Percentiles rank a stretch among this genome's conserved stretches.
Conservation (phyloP, 2,113 vertebrate species). For the Thunnus maccoyii region DNA sequence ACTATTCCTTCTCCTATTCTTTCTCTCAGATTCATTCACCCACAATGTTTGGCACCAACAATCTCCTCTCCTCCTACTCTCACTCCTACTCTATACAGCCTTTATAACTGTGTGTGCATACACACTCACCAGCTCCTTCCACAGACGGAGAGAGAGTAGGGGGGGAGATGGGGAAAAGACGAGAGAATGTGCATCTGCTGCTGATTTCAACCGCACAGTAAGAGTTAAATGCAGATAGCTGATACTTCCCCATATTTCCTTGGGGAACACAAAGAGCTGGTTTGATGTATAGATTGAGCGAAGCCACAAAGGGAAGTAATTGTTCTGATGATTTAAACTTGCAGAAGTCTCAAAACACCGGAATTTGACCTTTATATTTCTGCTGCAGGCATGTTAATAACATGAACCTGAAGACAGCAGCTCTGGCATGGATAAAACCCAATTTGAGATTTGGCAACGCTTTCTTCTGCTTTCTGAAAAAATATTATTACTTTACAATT, state of each 20-base stretch:
- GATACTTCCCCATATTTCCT: slow-evolving; percentile 55
- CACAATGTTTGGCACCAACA: slow-evolving; percentile 72
- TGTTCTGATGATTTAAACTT: slow-evolving; percentile 25
- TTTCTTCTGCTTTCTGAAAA: background rate
- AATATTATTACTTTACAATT: slow-evolving; percentile 16
- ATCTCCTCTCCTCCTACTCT: slow-evolving; percentile 71
- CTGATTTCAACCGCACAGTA: slow-evolving; percentile 57
- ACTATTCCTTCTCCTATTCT: slow-evolving; percentile 64
- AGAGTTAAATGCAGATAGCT: slow-evolving; percentile 45
- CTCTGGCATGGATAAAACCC: slow-evolving; percentile 11
- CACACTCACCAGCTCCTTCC: slow-evolving; percentile 45
- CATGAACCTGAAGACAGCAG: slow-evolving; percentile 15
- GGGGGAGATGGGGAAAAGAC: background rate
- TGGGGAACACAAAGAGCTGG: slow-evolving; percentile 39
- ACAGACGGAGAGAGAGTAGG: slow-evolving; percentile 25
- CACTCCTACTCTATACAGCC: slow-evolving; percentile 66
- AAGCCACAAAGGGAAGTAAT: slow-evolving; percentile 36
- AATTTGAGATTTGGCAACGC: slow-evolving; percentile 12
- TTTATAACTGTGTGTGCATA: slow-evolving; percentile 53
- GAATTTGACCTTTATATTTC: slow-evolving; percentile 61
- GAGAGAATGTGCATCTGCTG: slow-evolving; percentile 58
- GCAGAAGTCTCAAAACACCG: slow-evolving; percentile 36
- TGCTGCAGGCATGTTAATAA: slow-evolving; percentile 43
- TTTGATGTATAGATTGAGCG: slow-evolving; percentile 55
- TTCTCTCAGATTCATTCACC: slow-evolving; percentile 76